Conservation (phyloP, 1,140 invertebrate genomes). For the Heliconius himera region DNA sequence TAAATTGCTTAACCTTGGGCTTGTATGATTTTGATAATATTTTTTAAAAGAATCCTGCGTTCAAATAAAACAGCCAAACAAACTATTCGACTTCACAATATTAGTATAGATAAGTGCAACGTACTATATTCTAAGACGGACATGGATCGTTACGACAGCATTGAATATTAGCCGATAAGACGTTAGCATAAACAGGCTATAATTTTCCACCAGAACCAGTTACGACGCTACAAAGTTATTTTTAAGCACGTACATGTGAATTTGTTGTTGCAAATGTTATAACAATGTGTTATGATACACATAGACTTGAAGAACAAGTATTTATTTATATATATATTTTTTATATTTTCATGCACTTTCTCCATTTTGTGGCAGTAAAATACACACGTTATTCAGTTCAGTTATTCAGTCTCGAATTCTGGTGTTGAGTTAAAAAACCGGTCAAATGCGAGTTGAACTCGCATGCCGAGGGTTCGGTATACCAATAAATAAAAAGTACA, state of each 20-base stretch:
- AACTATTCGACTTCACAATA: too few species aligned
- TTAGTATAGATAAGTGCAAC: background rate
- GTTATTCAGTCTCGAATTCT: too few species aligned
- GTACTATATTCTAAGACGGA: background rate
- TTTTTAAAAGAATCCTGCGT: too few species aligned
- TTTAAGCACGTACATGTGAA: conserved; percentile 1
- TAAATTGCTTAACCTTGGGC: too few species aligned
- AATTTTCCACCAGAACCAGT: conserved; percentile 15
- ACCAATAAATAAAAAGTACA: too few species aligned
- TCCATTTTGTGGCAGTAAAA: background rate
- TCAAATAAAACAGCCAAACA: too few species aligned
- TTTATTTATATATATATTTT: background rate
- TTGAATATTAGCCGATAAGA: background rate
- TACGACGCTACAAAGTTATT: background rate
- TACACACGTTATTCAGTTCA: too few species aligned
- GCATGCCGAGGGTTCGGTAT: too few species aligned
- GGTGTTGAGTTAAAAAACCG: too few species aligned
- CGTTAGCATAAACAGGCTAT: conserved; percentile 14
- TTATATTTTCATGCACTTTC: background rate
- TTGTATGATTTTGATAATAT: too few species aligned
- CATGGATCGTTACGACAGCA: background rate
- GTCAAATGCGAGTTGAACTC: too few species aligned
- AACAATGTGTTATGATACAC: conserved; percentile 4
- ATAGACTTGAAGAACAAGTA: background rate
- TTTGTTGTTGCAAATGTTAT: background rate